Percentiles rank a stretch among this genome's conserved stretches.
phyloP scores from a whole-genome alignment of 2,797 vertebrate species.

The Ispidina picta region DNA sequence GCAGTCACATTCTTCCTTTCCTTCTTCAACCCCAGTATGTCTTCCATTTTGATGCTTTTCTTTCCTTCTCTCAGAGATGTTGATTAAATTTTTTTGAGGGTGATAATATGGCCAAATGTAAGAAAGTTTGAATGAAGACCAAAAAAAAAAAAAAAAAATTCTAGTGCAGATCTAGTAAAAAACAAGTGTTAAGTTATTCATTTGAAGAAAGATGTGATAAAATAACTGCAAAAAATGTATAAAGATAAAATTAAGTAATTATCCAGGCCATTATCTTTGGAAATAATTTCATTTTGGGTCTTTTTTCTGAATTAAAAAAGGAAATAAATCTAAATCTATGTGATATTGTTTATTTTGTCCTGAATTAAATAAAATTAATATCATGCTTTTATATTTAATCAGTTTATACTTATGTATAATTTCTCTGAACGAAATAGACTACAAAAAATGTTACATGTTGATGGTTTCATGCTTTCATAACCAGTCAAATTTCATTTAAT shows the following conservation, averaged over 20 bases:
- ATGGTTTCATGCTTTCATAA: background rate
- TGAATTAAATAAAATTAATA: background rate
- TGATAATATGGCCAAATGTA: background rate
- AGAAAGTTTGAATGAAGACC: background rate
- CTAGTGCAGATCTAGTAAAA: background rate
- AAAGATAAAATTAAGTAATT: background rate
- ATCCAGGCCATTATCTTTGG: background rate
- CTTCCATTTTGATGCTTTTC: background rate
- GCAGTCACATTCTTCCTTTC: background rate
- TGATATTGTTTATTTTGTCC: background rate
- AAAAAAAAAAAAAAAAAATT: background rate
- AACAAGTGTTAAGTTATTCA: background rate
- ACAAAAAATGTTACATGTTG: background rate
- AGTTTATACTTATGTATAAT: background rate
- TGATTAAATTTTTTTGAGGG: background rate
- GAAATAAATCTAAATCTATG: background rate
- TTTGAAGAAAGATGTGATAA: background rate
- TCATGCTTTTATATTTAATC: background rate
- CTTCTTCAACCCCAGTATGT: background rate
- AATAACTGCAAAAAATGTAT: background rate
- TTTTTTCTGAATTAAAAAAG: background rate
- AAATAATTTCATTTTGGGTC: background rate
- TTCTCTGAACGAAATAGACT: background rate
- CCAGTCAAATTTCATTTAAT: background rate
- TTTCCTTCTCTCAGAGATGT: background rate